These are phyloP conservation scores for Entomobrya proxima DNA, from an alignment of 2,888 invertebrate genomes.

Conservation along the genomic window DNA sequence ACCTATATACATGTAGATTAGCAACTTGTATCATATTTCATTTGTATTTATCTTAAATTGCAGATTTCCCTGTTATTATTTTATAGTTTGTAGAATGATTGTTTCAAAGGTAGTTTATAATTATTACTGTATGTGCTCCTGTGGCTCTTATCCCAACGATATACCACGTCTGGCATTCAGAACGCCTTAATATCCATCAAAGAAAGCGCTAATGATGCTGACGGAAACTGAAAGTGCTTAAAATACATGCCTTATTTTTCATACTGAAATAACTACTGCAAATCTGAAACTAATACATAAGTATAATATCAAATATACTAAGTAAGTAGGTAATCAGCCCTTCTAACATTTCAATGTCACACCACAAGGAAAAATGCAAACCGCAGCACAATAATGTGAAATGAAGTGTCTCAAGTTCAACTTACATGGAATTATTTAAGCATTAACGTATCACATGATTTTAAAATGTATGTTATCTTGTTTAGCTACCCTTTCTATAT, in stretches of 20 bases:
- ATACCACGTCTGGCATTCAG: neutral
- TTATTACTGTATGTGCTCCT: neutral
- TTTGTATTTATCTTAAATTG: conserved; percentile 13
- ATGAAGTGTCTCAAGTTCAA: too few relatives aligned
- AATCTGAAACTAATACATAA: neutral
- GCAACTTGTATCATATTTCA: too few relatives aligned
- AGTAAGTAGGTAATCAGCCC: neutral
- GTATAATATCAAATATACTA: neutral
- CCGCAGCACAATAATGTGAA: neutral
- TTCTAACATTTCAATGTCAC: neutral
- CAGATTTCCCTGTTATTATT: neutral
- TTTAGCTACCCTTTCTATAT: neutral
- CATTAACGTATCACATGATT: too few relatives aligned
- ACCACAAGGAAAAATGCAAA: neutral
- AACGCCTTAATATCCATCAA: neutral
- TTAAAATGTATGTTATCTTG: too few relatives aligned
- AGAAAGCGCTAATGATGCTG: neutral
- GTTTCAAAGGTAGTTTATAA: neutral
- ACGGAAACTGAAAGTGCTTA: conserved; percentile 20
- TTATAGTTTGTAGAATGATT: neutral
- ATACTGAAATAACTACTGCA: conserved; percentile 34
- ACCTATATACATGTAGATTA: too few relatives aligned
- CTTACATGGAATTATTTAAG: too few relatives aligned
- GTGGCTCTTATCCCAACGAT: conserved; percentile 22
- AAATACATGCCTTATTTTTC: conserved; percentile 49